phyloP scores from a whole-genome alignment of 2,888 invertebrate species.

The Volucella inflata region DNA sequence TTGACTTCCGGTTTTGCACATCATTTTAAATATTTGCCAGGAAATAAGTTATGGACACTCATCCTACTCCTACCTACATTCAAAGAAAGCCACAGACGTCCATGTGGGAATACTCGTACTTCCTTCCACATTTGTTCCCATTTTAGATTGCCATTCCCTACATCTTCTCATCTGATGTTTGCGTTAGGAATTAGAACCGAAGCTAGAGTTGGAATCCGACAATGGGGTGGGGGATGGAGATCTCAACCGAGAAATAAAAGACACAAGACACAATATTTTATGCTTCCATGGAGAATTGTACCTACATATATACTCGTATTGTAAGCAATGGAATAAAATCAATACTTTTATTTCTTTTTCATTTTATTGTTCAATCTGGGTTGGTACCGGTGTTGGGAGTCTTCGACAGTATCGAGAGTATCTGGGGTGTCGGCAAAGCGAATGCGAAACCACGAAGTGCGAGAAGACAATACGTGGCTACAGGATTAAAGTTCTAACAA shows the following conservation, averaged over 20 bases:
- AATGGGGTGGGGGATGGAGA: no score
- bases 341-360: slow-evolving; percentile 68
- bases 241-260: slow-evolving; percentile 3
- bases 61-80: not conserved
- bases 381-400: no score
- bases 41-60: slow-evolving; percentile 25
- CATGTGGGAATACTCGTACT: slow-evolving; percentile 28
- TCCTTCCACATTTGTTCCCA: slow-evolving; percentile 26
- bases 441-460: slow-evolving; percentile 18
- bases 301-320: no score
- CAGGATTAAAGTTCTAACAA: slow-evolving; percentile 68
- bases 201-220: no score
- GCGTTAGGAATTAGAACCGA: not conserved
- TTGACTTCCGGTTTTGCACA: slow-evolving; percentile 31
- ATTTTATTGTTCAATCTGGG: slow-evolving; percentile 57
- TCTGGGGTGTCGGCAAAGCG: slow-evolving; percentile 19
- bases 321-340: slow-evolving; percentile 61
- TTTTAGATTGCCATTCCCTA: slow-evolving; percentile 7
- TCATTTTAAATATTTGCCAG: slow-evolving; percentile 35
- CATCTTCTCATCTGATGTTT: not conserved
- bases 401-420: no score
- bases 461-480: slow-evolving; percentile 59
- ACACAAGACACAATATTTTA: slow-evolving; percentile 57
- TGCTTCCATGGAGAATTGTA: slow-evolving; percentile 65
- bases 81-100: slow-evolving; percentile 2